Conservation (phyloP, 2,113 vertebrate genomes). For the Lepus timidus region DNA sequence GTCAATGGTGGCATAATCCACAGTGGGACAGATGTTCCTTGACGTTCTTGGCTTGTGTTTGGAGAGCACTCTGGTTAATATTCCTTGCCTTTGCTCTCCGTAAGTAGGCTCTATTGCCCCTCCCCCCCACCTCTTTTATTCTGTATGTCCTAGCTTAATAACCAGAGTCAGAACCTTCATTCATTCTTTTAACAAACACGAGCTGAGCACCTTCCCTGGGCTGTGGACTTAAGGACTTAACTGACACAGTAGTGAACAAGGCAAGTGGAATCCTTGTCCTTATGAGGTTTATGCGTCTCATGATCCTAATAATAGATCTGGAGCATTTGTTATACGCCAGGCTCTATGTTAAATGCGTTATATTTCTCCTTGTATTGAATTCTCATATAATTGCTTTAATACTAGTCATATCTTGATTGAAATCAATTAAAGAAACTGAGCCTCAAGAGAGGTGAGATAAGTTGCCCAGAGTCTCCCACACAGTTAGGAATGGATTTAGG, state of each 20-base stretch:
- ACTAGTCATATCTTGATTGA: background rate
- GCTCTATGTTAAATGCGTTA: background rate
- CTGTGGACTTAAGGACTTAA: background rate
- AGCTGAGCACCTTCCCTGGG: background rate
- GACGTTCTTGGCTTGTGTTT: background rate
- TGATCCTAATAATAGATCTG: background rate
- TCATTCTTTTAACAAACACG: background rate
- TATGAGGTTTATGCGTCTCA: background rate
- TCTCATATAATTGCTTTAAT: background rate
- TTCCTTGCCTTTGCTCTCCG: background rate
- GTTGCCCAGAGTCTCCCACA: background rate
- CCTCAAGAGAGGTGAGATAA: background rate
- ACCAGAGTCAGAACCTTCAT: background rate
- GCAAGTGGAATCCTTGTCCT: background rate
- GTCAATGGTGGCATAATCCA: background rate
- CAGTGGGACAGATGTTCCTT: background rate
- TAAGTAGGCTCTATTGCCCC: background rate
- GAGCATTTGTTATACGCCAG: background rate
- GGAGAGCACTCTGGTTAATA: background rate
- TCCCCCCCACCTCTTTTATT: background rate
- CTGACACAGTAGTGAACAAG: background rate
- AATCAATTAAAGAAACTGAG: background rate
- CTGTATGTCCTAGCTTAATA: slow-evolving; percentile 1
- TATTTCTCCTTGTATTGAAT: background rate
- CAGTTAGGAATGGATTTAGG: background rate